Percentiles rank a stretch among this genome's conserved stretches.
Evolutionary conservation across 2,113 vertebrate species (phyloP).

Genomic region (Phylloscopus whistleri): DNA sequence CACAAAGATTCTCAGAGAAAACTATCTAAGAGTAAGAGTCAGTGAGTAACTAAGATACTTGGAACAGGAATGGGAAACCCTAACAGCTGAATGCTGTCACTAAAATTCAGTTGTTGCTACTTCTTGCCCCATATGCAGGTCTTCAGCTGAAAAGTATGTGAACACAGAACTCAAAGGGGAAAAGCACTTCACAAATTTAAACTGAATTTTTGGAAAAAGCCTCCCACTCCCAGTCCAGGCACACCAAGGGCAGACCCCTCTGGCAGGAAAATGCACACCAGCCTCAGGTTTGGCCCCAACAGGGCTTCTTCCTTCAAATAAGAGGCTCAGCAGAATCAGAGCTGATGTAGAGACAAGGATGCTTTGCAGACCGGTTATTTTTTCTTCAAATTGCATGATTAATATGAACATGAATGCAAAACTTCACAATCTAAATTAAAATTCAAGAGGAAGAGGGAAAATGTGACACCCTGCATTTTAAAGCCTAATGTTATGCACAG

Average conservation of each 20-base stretch:
- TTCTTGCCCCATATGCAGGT: rapidly evolving
- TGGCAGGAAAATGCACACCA: not conserved
- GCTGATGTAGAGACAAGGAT: not conserved
- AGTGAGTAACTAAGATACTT: not conserved
- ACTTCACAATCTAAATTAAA: conserved; percentile 53
- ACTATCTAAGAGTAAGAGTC: not conserved
- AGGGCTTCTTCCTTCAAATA: not conserved
- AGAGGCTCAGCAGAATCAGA: not conserved
- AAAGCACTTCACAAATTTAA: not conserved
- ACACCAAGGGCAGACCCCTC: not conserved
- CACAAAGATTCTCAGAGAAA: not conserved
- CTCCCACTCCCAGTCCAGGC: not conserved
- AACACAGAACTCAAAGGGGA: not conserved
- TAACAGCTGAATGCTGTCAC: not conserved
- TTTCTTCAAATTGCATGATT: conserved; percentile 14
- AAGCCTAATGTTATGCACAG: conserved; percentile 54
- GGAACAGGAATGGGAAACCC: not conserved
- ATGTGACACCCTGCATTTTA: conserved; percentile 31
- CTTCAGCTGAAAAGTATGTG: not conserved
- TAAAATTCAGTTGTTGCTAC: not conserved
- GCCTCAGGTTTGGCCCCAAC: not conserved
- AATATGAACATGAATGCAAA: conserved; percentile 28
- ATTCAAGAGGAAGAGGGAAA: conserved; percentile 10
- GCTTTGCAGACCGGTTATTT: not conserved
- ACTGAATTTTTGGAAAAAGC: not conserved